A percentile compares a stretch with the other conserved stretches of the same genome.
Conservation (phyloP, 2,113 vertebrate species). For the Corythaixoides concolor region DNA sequence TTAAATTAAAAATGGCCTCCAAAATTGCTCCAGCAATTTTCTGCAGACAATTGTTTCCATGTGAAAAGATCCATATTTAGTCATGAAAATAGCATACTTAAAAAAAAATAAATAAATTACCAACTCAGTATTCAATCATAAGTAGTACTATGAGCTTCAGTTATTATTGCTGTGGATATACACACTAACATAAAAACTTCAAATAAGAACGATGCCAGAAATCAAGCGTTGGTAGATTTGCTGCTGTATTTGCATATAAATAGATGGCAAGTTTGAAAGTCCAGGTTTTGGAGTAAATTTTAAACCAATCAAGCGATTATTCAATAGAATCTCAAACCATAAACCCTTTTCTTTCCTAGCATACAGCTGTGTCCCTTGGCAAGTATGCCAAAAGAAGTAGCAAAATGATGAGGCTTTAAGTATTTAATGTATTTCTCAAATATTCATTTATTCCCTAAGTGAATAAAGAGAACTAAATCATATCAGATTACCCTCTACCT, state of each 20-base stretch:
- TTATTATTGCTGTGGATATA: neutral
- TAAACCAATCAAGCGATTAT: neutral
- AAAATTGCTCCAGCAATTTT: slow-evolving; percentile 60
- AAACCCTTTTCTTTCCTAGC: neutral
- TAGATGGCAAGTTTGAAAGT: neutral
- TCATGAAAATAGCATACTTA: neutral
- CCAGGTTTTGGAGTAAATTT: neutral
- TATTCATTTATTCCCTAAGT: neutral
- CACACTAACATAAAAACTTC: neutral
- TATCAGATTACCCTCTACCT: neutral
- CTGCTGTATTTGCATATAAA: neutral
- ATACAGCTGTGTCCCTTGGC: neutral
- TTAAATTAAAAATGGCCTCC: slow-evolving; percentile 39
- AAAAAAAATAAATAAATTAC: neutral
- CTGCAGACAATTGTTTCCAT: slow-evolving; percentile 51
- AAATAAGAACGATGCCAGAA: neutral
- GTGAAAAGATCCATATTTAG: slow-evolving; percentile 18
- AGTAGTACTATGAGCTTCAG: neutral
- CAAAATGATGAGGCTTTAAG: neutral
- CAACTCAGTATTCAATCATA: neutral
- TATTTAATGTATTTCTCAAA: neutral
- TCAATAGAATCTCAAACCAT: neutral
- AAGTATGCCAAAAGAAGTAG: neutral
- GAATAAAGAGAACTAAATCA: neutral
- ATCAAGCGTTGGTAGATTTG: neutral